phyloP scores from a whole-genome alignment of 2,888 invertebrate species.

The Proisotoma minuta region DNA sequence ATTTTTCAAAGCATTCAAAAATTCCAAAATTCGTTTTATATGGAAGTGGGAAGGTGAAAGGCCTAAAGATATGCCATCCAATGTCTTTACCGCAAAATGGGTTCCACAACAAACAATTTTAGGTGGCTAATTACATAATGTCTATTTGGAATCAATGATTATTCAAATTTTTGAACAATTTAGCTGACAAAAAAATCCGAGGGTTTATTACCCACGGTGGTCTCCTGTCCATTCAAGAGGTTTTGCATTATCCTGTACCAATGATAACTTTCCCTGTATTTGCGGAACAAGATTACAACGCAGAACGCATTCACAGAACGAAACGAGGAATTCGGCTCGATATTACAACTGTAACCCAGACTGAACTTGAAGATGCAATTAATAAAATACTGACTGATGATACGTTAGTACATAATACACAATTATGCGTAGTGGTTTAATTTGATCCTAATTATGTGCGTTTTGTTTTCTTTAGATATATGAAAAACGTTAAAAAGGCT shows the following conservation, averaged over 20 bases:
- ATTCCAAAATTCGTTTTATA: slow-evolving; percentile 22
- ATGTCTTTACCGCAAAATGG: slow-evolving; percentile 31
- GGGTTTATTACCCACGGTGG: slow-evolving; percentile 41
- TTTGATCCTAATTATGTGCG: background rate
- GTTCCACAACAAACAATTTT: slow-evolving; percentile 40
- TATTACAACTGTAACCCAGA: slow-evolving; percentile 18
- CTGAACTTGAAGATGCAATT: slow-evolving; percentile 28
- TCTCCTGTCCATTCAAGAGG: slow-evolving; percentile 33
- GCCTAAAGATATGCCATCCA: slow-evolving; percentile 28
- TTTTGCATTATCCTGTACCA: slow-evolving; percentile 31
- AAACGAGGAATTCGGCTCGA: slow-evolving; percentile 36
- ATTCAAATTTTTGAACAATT: slow-evolving; percentile 1
- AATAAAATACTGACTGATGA: slow-evolving; percentile 22
- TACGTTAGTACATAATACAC: slow-evolving; percentile 11
- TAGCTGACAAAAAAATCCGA: slow-evolving; percentile 32
- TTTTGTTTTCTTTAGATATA: background rate
- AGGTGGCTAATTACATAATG: no score
- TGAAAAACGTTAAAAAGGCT: slow-evolving; percentile 10
- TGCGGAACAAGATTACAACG: slow-evolving; percentile 38
- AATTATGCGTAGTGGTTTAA: background rate
- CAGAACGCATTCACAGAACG: slow-evolving; percentile 31
- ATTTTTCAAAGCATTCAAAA: slow-evolving; percentile 26
- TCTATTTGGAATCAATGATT: background rate
- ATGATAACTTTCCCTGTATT: slow-evolving; percentile 36
- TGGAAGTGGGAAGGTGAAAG: slow-evolving; percentile 39